Evolutionary conservation across 2,888 invertebrate genomes (phyloP).

Genomic region (Hyposoter didymator): DNA sequence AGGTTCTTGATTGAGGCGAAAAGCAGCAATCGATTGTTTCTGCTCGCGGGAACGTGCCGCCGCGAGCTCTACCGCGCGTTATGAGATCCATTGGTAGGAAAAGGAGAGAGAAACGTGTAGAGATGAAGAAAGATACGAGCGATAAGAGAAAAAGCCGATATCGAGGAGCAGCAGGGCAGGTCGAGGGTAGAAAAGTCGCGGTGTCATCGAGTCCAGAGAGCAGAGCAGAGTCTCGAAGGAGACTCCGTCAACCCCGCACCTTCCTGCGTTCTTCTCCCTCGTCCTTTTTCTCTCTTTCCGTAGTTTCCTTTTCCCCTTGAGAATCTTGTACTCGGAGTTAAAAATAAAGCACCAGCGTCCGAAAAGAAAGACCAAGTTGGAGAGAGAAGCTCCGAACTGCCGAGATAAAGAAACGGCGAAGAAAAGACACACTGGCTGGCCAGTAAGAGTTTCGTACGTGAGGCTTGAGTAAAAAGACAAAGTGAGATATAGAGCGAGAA

Average conservation of each 20-base stretch:
- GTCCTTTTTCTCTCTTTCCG: slow-evolving; percentile 29
- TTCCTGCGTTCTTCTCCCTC: slow-evolving; percentile 11
- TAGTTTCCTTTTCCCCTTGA: slow-evolving; percentile 46
- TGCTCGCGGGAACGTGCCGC: slow-evolving; percentile 44
- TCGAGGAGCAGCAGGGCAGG: slow-evolving; percentile 25
- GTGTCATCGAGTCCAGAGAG: slow-evolving; percentile 61
- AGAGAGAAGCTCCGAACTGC: slow-evolving; percentile 41
- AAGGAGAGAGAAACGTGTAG: slow-evolving; percentile 25
- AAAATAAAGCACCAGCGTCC: slow-evolving; percentile 67
- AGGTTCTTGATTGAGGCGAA: slow-evolving; percentile 31
- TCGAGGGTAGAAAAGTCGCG: slow-evolving; percentile 61
- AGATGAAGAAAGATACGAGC: slow-evolving; percentile 23
- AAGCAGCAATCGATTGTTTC: slow-evolving; percentile 55
- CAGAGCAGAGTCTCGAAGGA: slow-evolving; percentile 43
- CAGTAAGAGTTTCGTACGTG: slow-evolving; percentile 54
- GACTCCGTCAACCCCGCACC: slow-evolving; percentile 33
- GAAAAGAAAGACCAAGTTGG: slow-evolving; percentile 21
- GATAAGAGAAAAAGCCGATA: slow-evolving; percentile 49
- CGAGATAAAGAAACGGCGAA: slow-evolving; percentile 63
- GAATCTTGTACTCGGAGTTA: slow-evolving; percentile 60
- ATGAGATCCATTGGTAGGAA: slow-evolving; percentile 39
- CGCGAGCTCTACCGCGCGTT: slow-evolving; percentile 28
- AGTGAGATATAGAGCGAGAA: slow-evolving; percentile 33
- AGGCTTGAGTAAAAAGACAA: slow-evolving; percentile 59
- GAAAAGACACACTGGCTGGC: slow-evolving; percentile 57